phyloP scores from a whole-genome alignment of 2,797 vertebrate genomes.

The Poeciliopsis infans region DNA sequence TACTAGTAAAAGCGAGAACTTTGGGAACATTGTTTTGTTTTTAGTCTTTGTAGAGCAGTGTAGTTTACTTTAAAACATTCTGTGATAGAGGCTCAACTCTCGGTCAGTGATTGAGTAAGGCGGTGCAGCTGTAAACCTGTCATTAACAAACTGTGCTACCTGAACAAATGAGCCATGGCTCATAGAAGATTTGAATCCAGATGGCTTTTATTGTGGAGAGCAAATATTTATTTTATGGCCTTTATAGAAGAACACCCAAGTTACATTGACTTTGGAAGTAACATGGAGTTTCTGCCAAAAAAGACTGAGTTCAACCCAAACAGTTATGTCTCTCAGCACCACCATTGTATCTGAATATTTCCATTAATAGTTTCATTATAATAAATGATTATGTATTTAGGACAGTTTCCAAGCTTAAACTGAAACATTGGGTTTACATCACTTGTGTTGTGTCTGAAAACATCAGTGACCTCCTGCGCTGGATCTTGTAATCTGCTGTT shows the following conservation, averaged over 20 bases:
- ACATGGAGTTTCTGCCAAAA: background rate
- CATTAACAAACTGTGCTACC: constrained; percentile 33
- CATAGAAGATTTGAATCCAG: constrained; percentile 8
- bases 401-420: constrained; percentile 24
- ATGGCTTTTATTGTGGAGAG: constrained; percentile 17
- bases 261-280: background rate
- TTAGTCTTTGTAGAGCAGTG: constrained; percentile 22
- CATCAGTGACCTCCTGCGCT: constrained; percentile 48
- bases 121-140: constrained; percentile 33
- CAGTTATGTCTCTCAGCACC: background rate
- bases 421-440: constrained; percentile 34
- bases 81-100: constrained; percentile 21
- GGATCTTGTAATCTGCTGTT: constrained; percentile 61
- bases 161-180: constrained; percentile 28
- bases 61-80: constrained; percentile 26
- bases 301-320: background rate
- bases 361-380: constrained; percentile 12
- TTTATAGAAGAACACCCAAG: background rate
- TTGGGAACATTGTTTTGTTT: constrained; percentile 9
- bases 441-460: constrained; percentile 33
- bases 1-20: background rate
- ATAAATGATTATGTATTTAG: background rate
- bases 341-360: background rate
- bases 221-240: constrained; percentile 36
- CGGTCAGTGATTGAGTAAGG: constrained; percentile 17